Evolutionary conservation across 1,140 invertebrate species (phyloP).

Genomic region (Formica exsecta): DNA sequence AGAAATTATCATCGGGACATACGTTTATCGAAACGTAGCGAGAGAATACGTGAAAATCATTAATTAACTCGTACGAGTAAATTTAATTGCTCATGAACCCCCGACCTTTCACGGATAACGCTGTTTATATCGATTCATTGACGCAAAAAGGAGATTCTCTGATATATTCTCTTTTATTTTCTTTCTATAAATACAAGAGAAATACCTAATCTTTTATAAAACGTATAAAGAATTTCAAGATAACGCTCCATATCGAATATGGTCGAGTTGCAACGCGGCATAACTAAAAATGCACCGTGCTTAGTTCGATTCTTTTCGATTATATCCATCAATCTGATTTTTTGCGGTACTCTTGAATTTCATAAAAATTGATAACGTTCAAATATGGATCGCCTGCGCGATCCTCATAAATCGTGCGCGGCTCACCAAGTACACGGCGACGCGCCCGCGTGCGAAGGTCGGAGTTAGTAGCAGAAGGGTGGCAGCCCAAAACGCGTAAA

Average conservation of each 20-base stretch:
- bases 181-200: not conserved
- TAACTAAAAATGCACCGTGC: not conserved
- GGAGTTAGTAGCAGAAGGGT: conserved; percentile 72
- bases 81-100: conserved; percentile 1
- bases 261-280: not conserved
- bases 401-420: conserved; percentile 27
- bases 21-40: not conserved
- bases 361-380: not conserved
- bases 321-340: not conserved
- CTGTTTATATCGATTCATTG: conserved; percentile 29
- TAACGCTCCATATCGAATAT: not conserved
- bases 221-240: not conserved
- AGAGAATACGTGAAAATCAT: not conserved
- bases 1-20: not conserved
- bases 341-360: not conserved
- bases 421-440: conserved; percentile 41
- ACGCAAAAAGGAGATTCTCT: not conserved
- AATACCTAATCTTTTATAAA: not conserved
- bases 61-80: conserved; percentile 5
- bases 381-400: conserved; percentile 13
- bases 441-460: conserved; percentile 65
- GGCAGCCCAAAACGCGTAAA: conserved; percentile 69
- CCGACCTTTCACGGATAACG: conserved; percentile 33
- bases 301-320: not conserved
- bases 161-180: not conserved